Base-by-base conservation (phyloP, 53 echinoderm and acorn worm genomes). In the Holothuria scabra region DNA sequence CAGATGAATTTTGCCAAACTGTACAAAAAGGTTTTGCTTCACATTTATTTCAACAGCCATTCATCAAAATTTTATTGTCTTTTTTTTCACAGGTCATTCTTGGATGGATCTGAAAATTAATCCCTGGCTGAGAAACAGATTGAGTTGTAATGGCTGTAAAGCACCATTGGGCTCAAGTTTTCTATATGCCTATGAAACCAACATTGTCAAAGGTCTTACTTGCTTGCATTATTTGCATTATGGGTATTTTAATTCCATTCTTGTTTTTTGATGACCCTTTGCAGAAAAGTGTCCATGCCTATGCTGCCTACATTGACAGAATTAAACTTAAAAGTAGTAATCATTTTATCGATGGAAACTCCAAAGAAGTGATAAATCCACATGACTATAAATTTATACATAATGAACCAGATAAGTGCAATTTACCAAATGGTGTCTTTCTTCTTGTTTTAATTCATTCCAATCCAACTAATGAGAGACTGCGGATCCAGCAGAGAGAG, bases 401-500 rank as follows among this genome's bases (percentile, higher is more conserved):
- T 8, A 9, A 46, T 32, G 78, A 56, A 57, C 30, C 26, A 21
- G 11, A 78, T 26, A 56, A 28, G 52, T 78, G 78, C 32, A 25
- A 78, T 2, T 30, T 28, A 34, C 31, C 52, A 8, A 10, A 56
- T 26, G 59, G 31, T 4, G 78, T 78, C 11, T 78, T 78, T 56
- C 48, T 78, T 14, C 24, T 78, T 11, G 78, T 78, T 23, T 32
- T 78, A 28, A 78, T 78, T 16, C 78, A 78, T 56, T 56, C 78
- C 26, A 78, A 56, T 31, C 78, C 78, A 25, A 30, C 31, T 19
- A 46, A 78, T 30, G 31, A 55, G 10, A 30, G 31, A 21, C 57
- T 78, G 32, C 78, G 78, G 20, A 78, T 32, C 1, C 14, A 28
- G 18, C 78, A 78, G 31, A 46, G 78, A 29, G 59, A 58, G 32